Percentiles rank a stretch among this genome's conserved stretches.
Evolutionary conservation across 2,113 vertebrate species (phyloP).

Genomic region (Barbus barbus): DNA sequence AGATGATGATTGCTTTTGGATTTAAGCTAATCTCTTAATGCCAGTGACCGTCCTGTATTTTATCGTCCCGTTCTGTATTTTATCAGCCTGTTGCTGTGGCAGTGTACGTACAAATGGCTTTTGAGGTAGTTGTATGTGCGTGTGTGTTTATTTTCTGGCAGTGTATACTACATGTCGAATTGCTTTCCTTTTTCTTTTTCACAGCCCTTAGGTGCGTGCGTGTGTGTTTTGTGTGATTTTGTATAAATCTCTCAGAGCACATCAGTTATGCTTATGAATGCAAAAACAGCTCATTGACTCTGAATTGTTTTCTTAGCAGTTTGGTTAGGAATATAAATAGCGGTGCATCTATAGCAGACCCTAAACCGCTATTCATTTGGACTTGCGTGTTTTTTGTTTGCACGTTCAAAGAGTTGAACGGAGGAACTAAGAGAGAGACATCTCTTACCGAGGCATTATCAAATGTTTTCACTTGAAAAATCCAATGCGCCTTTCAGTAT

Average conservation of each 20-base stretch:
- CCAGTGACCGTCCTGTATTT: slow-evolving; percentile 71
- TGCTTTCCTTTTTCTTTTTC: slow-evolving; percentile 39
- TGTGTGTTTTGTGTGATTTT: slow-evolving; percentile 56
- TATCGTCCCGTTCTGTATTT: slow-evolving; percentile 68
- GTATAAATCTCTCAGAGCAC: slow-evolving; percentile 79
- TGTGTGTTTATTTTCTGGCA: slow-evolving; percentile 16
- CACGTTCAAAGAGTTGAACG: not conserved
- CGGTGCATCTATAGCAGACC: slow-evolving; percentile 68
- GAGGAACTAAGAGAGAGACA: slow-evolving; percentile 60
- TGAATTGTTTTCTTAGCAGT: slow-evolving; percentile 80
- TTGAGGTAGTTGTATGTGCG: slow-evolving; percentile 44
- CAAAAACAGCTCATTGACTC: slow-evolving; percentile 79
- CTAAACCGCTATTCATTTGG: slow-evolving; percentile 69
- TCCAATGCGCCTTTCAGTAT: slow-evolving; percentile 77
- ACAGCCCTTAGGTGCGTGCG: not conserved
- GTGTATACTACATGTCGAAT: not conserved
- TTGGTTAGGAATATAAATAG: slow-evolving; percentile 78
- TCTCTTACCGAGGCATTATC: slow-evolving; percentile 74
- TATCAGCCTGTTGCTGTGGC: slow-evolving; percentile 49
- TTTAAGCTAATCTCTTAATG: slow-evolving; percentile 79
- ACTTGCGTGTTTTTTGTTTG: slow-evolving; percentile 49
- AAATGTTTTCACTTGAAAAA: slow-evolving; percentile 78
- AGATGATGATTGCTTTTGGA: slow-evolving; percentile 78
- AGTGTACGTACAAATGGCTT: slow-evolving; percentile 61
- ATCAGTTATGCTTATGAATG: slow-evolving; percentile 80